Evolutionary conservation across 1,140 invertebrate genomes (phyloP).

Genomic region (Lucilia sericata): DNA sequence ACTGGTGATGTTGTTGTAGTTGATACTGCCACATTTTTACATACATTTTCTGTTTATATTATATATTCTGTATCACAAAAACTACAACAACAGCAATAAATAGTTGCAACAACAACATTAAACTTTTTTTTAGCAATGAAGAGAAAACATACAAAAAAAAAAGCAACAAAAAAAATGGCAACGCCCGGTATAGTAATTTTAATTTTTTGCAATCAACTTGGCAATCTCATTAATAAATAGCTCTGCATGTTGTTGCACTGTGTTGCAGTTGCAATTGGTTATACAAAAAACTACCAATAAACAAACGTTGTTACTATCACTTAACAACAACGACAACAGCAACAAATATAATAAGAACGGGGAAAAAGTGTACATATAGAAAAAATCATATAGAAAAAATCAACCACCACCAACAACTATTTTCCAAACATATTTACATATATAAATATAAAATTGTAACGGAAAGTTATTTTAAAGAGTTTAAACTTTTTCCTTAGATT

Average conservation of each 20-base stretch:
- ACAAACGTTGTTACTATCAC: slow-evolving; percentile 30
- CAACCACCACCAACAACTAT: background rate
- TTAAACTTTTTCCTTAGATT: background rate
- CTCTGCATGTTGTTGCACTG: slow-evolving; percentile 56
- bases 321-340: slow-evolving; percentile 21
- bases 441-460: background rate
- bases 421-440: too few species aligned
- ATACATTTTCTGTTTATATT: background rate
- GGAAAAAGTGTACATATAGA: background rate
- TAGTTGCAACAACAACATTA: background rate
- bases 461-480: background rate
- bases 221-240: slow-evolving; percentile 68
- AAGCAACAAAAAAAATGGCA: too few species aligned
- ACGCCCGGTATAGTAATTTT: background rate
- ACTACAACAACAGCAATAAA: slow-evolving; percentile 44
- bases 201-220: slow-evolving; percentile 59
- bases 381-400: background rate
- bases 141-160: slow-evolving; percentile 34
- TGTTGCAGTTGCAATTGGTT: slow-evolving; percentile 41
- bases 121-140: slow-evolving; percentile 47
- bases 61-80: background rate
- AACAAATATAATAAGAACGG: background rate
- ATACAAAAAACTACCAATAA: slow-evolving; percentile 35
- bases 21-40: background rate
- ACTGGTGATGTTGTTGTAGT: background rate